These are phyloP conservation scores for Yoshiicerus persimilis DNA, from an alignment of 1,140 invertebrate species.

Conservation along the genomic window DNA sequence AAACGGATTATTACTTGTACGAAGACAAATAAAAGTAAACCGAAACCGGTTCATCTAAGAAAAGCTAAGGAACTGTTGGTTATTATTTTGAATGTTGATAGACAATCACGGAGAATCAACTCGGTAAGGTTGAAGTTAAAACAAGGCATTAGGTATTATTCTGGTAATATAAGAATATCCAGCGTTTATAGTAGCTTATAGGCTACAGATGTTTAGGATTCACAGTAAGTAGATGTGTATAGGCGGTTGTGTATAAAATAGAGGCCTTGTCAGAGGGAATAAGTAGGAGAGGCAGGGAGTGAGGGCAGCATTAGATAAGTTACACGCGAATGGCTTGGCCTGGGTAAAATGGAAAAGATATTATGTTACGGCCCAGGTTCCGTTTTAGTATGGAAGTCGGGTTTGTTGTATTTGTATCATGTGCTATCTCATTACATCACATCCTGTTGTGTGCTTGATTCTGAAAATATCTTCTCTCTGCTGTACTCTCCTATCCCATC, in stretches of 20 bases:
- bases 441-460: neutral
- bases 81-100: too few species aligned
- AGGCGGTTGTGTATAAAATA: neutral
- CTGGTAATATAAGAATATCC: too few species aligned
- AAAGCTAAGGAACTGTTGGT: too few species aligned
- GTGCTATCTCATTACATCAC: constrained; percentile 13
- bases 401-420: constrained; percentile 1
- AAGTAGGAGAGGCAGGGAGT: neutral
- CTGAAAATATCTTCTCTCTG: neutral
- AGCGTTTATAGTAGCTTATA: neutral
- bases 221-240: neutral
- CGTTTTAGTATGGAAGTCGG: neutral
- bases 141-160: neutral
- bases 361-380: neutral
- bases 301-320: neutral
- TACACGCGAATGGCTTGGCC: neutral
- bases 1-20: too few species aligned
- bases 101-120: neutral
- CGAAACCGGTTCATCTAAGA: too few species aligned
- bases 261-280: neutral
- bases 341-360: neutral
- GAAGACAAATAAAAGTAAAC: too few species aligned
- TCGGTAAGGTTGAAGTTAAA: neutral
- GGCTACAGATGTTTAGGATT: neutral
- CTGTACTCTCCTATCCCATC: neutral